Percentiles rank a stretch among this genome's conserved stretches.
Conservation (phyloP, 2,888 invertebrate species). For the Eucriotettix oculatus region DNA sequence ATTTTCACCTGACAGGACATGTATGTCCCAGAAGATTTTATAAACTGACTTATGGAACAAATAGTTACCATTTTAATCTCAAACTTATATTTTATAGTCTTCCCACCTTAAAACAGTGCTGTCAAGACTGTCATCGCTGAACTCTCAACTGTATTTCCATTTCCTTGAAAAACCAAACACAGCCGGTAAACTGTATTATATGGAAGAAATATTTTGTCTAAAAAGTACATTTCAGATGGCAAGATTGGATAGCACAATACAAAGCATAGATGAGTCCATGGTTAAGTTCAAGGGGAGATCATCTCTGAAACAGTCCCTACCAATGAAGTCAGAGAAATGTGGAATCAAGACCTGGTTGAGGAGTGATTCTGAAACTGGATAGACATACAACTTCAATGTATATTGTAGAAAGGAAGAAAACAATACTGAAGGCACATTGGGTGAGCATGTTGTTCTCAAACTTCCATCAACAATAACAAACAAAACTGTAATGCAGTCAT, state of each 20-base stretch:
- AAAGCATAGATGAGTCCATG: constrained; percentile 16
- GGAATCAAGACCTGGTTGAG: constrained; percentile 14
- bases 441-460: not conserved
- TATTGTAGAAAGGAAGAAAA: not conserved
- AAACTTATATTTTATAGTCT: too few species aligned
- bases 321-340: constrained; percentile 17
- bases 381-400: not conserved
- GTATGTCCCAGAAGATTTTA: too few species aligned
- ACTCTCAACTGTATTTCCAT: too few species aligned
- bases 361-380: not conserved
- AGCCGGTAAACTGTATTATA: too few species aligned
- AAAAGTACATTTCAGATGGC: not conserved
- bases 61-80: too few species aligned
- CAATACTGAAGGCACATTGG: not conserved
- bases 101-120: too few species aligned
- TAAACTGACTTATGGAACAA: too few species aligned
- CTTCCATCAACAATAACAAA: too few species aligned
- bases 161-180: too few species aligned
- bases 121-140: too few species aligned
- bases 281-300: constrained; percentile 17
- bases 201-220: not conserved
- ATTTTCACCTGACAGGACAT: too few species aligned
- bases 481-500: too few species aligned
- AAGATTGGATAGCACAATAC: not conserved
- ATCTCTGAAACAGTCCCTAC: constrained; percentile 16